These are phyloP conservation scores for Gryllus longicercus DNA, from an alignment of 2,888 invertebrate genomes.

Conservation along the genomic window DNA sequence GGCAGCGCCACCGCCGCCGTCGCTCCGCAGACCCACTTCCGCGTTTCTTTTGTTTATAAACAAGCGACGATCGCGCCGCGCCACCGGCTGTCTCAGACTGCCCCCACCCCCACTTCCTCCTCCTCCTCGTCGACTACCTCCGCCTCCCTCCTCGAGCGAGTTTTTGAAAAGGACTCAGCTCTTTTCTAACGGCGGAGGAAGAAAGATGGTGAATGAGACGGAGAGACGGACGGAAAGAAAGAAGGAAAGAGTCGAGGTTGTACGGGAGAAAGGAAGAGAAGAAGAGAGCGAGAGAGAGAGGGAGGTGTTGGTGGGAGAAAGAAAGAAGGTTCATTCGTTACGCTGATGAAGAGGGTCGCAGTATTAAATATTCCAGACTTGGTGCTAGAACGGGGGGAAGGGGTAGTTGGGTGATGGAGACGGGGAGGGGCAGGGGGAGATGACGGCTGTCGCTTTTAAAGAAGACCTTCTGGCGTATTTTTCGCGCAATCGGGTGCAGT, in stretches of 20 bases:
- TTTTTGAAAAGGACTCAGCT: no score
- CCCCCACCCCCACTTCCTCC: neutral
- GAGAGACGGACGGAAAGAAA: no score
- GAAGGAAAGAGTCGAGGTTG: no score
- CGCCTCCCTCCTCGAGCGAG: no score
- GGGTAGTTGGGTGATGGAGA: neutral
- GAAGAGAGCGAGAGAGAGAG: no score
- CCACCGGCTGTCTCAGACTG: neutral
- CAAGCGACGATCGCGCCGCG: slow-evolving; percentile 6
- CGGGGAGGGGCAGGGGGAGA: neutral
- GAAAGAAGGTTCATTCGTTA: neutral
- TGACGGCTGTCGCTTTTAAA: neutral
- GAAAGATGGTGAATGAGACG: no score
- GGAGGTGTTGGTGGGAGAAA: no score
- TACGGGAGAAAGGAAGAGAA: no score
- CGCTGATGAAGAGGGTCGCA: neutral
- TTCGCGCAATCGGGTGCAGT: neutral
- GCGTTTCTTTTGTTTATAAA: slow-evolving; percentile 17
- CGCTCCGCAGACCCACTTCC: neutral
- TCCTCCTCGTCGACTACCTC: neutral
- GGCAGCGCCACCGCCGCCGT: no score
- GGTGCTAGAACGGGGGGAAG: neutral
- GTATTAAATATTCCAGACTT: slow-evolving; percentile 7
- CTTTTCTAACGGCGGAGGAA: no score
- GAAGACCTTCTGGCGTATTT: neutral